Evolutionary conservation across 2,888 invertebrate species (phyloP), one percentile per base, ranked within the genome.

Genomic region (Xestoiulus laeticollis): DNA sequence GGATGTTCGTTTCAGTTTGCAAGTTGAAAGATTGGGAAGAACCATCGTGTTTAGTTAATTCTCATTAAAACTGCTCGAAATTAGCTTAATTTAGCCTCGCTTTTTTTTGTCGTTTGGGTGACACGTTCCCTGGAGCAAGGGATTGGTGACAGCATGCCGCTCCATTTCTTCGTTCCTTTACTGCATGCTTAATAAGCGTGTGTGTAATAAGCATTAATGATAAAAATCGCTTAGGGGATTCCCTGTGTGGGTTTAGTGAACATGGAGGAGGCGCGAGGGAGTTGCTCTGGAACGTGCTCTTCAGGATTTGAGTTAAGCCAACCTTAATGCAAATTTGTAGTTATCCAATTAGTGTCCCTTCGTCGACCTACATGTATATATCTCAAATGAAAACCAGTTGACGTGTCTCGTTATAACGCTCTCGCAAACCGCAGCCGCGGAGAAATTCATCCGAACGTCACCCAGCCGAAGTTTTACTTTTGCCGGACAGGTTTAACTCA

Each of bases 271-370:
- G 14, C 48, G 5, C 43, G 6, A 43, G 48, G 14, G 48, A 48
- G 48, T 2, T 48, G n/a, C n/a, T n/a, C n/a, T n/a, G n/a, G n/a
- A n/a, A n/a, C n/a, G n/a, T n/a, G n/a, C n/a, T n/a, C n/a, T n/a
- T n/a, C n/a, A n/a, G 59, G n/a, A n/a, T 59, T 59, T 59, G 59
- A 59, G 22, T n/a, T 59, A 59, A 59, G 59, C 22, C 59, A 59
- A 59, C 19, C 59, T n/a, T n/a, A 14, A 59, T 59, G 59, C 59
- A 59, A 59, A 59, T 59, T 59, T 59, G 2, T 14, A 59, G 59
- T 59, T 59, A 59, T 59, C 59, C 59, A 59, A 59, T 59, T 59
- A 59, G 59, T n/a, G 59, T 59, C 59, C 22, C 59, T 59, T 59
- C 14, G 43, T 5, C 43, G 43, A 43, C 43, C 43, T 43, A 43